Conservation (phyloP, 30 jellyfish, hydroid and myxozoan genomes). For the Aurelia aurita complex sp. Pacific region DNA sequence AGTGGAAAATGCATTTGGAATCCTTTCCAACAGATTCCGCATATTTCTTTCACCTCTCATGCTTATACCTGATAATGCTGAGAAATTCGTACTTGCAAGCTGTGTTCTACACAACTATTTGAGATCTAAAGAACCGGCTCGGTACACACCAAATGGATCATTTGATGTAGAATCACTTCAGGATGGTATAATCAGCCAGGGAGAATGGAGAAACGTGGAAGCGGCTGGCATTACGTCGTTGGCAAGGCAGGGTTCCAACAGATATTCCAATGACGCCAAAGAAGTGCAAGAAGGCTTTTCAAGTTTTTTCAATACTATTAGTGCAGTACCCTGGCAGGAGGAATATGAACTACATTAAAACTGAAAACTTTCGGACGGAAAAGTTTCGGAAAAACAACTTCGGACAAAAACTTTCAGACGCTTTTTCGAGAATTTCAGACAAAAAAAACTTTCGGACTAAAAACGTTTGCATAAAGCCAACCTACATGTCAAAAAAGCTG, state of each 20-base stretch:
- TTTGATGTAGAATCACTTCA: neutral
- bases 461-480: too few relatives aligned
- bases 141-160: neutral
- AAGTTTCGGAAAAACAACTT: too few relatives aligned
- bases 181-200: neutral
- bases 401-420: too few relatives aligned
- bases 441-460: too few relatives aligned
- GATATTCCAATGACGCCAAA: too few relatives aligned
- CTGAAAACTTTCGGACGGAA: too few relatives aligned
- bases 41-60: conserved; percentile 2
- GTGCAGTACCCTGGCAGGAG: too few relatives aligned
- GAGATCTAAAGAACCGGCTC: neutral
- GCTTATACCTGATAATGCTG: conserved; percentile 17
- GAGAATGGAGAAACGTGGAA: neutral
- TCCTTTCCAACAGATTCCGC: conserved; percentile 39
- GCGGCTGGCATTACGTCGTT: neutral
- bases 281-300: neutral
- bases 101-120: conserved; percentile 18
- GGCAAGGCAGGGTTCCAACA: neutral
- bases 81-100: neutral
- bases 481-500: too few relatives aligned
- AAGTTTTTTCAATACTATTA: neutral
- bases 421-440: too few relatives aligned
- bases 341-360: too few relatives aligned
- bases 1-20: too few relatives aligned